Evolutionary conservation across 2,888 invertebrate species (phyloP).

Genomic region (Dryobotodes eremita): DNA sequence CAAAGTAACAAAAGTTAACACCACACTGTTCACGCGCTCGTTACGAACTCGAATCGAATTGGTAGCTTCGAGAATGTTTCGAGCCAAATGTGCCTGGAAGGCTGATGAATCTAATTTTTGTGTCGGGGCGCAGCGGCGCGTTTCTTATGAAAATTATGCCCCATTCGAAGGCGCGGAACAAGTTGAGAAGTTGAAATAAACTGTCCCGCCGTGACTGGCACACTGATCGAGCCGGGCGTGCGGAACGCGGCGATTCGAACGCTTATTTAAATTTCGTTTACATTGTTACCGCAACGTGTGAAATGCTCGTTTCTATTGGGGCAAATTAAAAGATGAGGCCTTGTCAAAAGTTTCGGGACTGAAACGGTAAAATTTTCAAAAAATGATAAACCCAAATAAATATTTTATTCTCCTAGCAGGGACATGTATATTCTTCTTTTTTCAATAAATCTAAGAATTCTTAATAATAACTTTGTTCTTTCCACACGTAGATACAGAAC

Average conservation of each 20-base stretch:
- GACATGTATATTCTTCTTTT: not conserved
- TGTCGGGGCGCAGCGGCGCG: slow-evolving; percentile 81
- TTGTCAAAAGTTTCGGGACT: not conserved
- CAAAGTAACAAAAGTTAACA: slow-evolving; percentile 81
- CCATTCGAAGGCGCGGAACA: slow-evolving; percentile 86
- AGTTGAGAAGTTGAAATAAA: slow-evolving; percentile 90
- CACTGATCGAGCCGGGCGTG: slow-evolving; percentile 74
- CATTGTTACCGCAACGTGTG: slow-evolving; percentile 67
- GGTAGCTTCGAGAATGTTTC: slow-evolving; percentile 80
- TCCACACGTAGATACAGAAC: not conserved
- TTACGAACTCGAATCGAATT: slow-evolving; percentile 85
- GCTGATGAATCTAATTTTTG: slow-evolving; percentile 89
- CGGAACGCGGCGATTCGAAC: slow-evolving; percentile 68
- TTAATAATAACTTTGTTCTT: not conserved
- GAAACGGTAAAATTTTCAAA: not conserved
- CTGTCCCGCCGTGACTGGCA: slow-evolving; percentile 89
- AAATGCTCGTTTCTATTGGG: slow-evolving; percentile 34
- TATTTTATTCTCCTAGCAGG: not conserved
- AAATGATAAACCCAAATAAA: not conserved
- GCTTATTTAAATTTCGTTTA: slow-evolving; percentile 71
- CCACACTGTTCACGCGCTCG: slow-evolving; percentile 83
- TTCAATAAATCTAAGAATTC: not conserved
- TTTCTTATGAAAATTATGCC: slow-evolving; percentile 90
- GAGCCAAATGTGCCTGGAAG: slow-evolving; percentile 81
- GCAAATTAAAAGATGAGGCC: slow-evolving; percentile 45